A percentile compares a stretch with the other conserved stretches of the same genome.
These are phyloP conservation scores for Phasia obesa DNA, from an alignment of 2,888 invertebrate genomes.

Conservation along the genomic window DNA sequence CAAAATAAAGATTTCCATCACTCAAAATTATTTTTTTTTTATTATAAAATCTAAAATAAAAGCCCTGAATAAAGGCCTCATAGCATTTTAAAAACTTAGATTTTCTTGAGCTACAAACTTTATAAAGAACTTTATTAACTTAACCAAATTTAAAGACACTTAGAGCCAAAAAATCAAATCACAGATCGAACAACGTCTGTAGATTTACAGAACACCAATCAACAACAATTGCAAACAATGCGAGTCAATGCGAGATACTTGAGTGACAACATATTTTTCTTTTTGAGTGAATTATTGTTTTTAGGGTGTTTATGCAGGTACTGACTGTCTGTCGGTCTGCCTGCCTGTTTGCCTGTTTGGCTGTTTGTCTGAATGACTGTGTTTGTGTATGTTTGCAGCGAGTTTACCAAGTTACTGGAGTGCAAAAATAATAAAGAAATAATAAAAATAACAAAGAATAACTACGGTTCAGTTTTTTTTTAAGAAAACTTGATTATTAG, in stretches of 20 bases:
- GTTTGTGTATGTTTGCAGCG: neutral
- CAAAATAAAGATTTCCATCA: too few relatives aligned
- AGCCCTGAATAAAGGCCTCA: too few relatives aligned
- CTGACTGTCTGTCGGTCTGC: too few relatives aligned
- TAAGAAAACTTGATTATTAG: constrained; percentile 63
- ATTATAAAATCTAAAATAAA: too few relatives aligned
- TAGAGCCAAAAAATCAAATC: constrained; percentile 32
- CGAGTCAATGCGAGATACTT: constrained; percentile 49
- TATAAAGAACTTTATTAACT: neutral
- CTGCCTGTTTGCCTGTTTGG: neutral
- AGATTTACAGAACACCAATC: constrained; percentile 5
- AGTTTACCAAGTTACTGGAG: constrained; percentile 66
- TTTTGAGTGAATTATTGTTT: constrained; percentile 63
- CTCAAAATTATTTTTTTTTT: too few relatives aligned
- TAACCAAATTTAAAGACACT: neutral
- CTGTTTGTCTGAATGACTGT: neutral
- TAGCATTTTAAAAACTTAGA: too few relatives aligned
- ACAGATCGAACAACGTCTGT: constrained; percentile 33
- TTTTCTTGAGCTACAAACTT: too few relatives aligned
- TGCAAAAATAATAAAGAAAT: constrained; percentile 44
- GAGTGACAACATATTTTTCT: constrained; percentile 70
- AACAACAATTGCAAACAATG: constrained; percentile 31
- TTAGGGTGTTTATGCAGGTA: constrained; percentile 61
- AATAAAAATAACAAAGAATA: constrained; percentile 54
- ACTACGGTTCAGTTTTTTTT: constrained; percentile 44